Evolutionary conservation across 2,888 invertebrate species (phyloP), one percentile per base, ranked within the genome.

Genomic region (Lucinisca nassula): DNA sequence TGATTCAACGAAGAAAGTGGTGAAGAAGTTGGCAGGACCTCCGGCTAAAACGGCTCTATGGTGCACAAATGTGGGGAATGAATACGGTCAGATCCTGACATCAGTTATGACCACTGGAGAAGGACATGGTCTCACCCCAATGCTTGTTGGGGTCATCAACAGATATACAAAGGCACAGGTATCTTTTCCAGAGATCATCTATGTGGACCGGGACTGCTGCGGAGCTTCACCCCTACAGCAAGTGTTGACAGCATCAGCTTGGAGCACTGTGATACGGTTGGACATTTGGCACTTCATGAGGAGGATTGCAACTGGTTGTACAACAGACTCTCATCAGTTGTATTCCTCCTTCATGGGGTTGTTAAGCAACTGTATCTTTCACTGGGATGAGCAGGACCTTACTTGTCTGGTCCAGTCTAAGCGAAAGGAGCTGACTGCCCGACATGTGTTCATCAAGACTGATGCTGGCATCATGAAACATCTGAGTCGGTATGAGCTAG

Each of bases 1-100:
- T 70, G 92, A 92, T 72, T 94, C 93, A 14, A 94, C 92, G 0
- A 94, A 93, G 74, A 93, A 88, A 37, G 67, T 85, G 0, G 38
- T 40, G 0, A 92, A 84, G 82, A 91, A 88, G 82, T 74, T 92
- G 32, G 78, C 89, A 45, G 90, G 92, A 30, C 24, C 40, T 3
- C 51, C 80, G 40, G 81, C 82, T 21, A 81, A 74, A 12, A 91
- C 91, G 0, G 92, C 92, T 1, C 38, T 80, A 51, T 92, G 88
- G 92, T 79, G 55, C 55, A 90, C 91, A 1, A 90, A 90, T 77
- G 85, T 92, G 14, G 85, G 85, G 14, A 89, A 86, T 77, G 86
- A 89, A 37, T 51, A 89, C 67, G 86, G 89, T 0, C 81, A 89
- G 73, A 78, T 90, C n/a, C 55, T 91, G 38, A 89, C 85, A 79